Evolutionary conservation across 2,888 invertebrate species (phyloP).

Genomic region (Pseudococcus viburni): DNA sequence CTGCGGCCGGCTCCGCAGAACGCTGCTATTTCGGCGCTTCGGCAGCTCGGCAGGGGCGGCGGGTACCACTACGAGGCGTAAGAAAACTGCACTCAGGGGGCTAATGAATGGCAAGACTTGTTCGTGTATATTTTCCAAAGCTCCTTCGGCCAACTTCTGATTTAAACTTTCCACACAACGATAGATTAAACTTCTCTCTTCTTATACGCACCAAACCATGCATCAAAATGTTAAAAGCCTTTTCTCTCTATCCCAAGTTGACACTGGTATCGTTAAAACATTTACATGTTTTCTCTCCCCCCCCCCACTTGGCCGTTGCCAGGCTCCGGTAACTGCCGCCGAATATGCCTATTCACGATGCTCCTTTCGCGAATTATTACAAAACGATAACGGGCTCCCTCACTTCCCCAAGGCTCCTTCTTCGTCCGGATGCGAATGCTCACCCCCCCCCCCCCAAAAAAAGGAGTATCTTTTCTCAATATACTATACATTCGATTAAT

Average conservation of each 20-base stretch:
- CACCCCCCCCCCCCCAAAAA: not conserved
- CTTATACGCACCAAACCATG: constrained; percentile 46
- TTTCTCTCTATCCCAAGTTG: constrained; percentile 39
- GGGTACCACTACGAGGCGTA: constrained; percentile 1
- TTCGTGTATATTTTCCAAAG: constrained; percentile 23
- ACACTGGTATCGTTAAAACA: constrained; percentile 54
- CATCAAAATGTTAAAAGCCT: constrained; percentile 50
- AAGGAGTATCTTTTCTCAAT: not conserved
- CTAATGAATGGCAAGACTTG: constrained; percentile 58
- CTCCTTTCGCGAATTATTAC: not conserved
- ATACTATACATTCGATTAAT: not conserved
- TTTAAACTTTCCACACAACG: constrained; percentile 55
- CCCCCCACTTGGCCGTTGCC: not conserved
- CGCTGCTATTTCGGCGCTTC: not conserved
- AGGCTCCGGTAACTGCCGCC: not conserved
- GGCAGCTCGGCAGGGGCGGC: not conserved
- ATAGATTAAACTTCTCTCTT: constrained; percentile 52
- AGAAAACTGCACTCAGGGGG: constrained; percentile 53
- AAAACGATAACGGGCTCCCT: not conserved
- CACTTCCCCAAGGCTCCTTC: too few relatives aligned
- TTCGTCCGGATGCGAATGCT: not conserved
- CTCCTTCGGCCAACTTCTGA: constrained; percentile 58
- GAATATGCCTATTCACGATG: not conserved
- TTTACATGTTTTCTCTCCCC: constrained; percentile 29
- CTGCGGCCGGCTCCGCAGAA: not conserved